Percentiles rank a stretch among this genome's conserved stretches.
Evolutionary conservation across 2,113 vertebrate genomes (phyloP).

Genomic region (Alouatta palliata): DNA sequence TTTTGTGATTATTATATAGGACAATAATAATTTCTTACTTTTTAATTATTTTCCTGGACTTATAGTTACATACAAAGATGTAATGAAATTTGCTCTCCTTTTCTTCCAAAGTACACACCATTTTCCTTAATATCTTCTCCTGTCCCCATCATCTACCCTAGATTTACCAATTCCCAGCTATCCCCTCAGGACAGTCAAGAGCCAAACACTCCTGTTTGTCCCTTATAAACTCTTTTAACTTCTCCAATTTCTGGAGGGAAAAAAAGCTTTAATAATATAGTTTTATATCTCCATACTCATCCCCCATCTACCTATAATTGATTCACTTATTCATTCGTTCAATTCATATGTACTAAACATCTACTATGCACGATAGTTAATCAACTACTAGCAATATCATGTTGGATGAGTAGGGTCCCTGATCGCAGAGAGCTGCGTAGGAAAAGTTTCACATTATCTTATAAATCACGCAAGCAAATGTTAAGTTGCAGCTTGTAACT

Average conservation of each 20-base stretch:
- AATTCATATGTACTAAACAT: neutral
- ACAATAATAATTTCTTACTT: constrained; percentile 21
- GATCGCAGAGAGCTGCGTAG: neutral
- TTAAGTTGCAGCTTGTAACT: neutral
- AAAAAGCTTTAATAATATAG: neutral
- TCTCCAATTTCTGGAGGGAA: neutral
- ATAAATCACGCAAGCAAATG: neutral
- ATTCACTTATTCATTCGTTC: constrained; percentile 5
- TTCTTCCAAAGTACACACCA: neutral
- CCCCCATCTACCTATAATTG: neutral
- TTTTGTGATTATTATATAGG: constrained; percentile 26
- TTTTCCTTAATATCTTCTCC: neutral
- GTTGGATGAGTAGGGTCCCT: neutral
- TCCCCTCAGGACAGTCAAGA: neutral
- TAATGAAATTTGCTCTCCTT: neutral
- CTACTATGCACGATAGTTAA: neutral
- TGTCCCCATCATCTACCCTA: neutral
- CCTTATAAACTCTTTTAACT: neutral
- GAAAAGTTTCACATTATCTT: neutral
- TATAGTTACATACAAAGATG: neutral
- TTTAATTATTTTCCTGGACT: neutral
- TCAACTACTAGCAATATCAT: neutral
- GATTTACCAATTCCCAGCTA: neutral
- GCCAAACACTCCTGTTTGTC: neutral
- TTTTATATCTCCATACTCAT: neutral